Conservation (phyloP, 2,113 vertebrate species). For the Acrocephalus arundinaceus region DNA sequence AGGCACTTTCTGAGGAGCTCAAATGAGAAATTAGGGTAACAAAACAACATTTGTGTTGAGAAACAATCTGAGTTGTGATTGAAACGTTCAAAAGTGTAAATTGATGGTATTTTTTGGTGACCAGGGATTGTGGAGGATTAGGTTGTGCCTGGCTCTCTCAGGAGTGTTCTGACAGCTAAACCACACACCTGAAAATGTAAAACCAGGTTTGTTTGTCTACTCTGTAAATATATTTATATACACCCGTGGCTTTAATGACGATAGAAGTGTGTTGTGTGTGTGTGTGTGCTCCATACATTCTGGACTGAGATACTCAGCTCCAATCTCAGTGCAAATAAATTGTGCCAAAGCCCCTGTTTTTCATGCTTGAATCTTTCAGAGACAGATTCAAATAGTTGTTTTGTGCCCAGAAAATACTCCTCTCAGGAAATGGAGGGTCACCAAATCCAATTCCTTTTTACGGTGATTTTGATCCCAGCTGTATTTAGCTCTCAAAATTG, state of each 20-base stretch:
- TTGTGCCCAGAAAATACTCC: background rate
- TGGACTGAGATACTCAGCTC: background rate
- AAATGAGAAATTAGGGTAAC: background rate
- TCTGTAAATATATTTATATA: background rate
- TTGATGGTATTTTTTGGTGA: background rate
- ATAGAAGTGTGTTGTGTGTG: background rate
- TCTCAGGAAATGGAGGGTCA: background rate
- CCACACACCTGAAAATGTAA: background rate
- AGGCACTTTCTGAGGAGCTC: background rate
- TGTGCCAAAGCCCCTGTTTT: background rate
- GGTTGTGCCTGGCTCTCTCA: background rate
- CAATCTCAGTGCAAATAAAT: background rate
- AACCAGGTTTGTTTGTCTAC: background rate
- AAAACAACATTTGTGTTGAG: background rate
- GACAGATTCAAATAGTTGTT: background rate
- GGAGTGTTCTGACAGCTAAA: background rate
- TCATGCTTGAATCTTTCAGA: background rate
- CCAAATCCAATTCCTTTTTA: slow-evolving; percentile 25
- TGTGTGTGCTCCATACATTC: background rate
- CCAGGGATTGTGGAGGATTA: background rate
- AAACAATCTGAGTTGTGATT: background rate
- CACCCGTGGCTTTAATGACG: background rate
- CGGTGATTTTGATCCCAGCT: background rate
- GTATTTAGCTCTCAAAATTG: background rate
- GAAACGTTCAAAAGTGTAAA: background rate